Conservation (phyloP, 2,888 invertebrate genomes). For the Megamerina dolium region DNA sequence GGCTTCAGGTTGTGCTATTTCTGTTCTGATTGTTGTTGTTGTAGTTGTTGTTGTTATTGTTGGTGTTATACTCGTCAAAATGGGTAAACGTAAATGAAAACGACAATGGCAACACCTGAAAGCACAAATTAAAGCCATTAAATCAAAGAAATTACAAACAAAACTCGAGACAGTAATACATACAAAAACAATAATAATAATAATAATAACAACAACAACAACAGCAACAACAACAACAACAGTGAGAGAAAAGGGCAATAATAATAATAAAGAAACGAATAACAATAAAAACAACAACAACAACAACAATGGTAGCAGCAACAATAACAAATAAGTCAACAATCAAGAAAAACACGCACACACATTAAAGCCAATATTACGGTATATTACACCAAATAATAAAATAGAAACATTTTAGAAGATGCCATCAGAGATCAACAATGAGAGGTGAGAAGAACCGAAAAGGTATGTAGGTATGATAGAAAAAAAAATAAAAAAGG, state of each 20-base stretch:
- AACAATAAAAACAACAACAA: not conserved
- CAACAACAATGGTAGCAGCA: conserved; percentile 18
- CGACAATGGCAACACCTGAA: conserved; percentile 27
- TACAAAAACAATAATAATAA: conserved; percentile 22
- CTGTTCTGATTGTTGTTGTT: too few relatives aligned
- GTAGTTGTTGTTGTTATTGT: too few relatives aligned
- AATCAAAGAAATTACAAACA: conserved; percentile 33
- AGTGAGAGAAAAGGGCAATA: conserved; percentile 16
- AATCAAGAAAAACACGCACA: conserved; percentile 33
- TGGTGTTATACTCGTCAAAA: too few relatives aligned
- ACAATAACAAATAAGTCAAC: conserved; percentile 41
- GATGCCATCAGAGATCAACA: too few relatives aligned
- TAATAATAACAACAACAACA: conserved; percentile 11
- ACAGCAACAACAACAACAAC: conserved; percentile 32
- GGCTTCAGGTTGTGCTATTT: too few relatives aligned
- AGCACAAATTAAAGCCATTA: conserved; percentile 43
- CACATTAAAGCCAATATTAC: conserved; percentile 18
- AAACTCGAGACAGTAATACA: not conserved
- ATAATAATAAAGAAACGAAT: not conserved
- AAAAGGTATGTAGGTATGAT: too few relatives aligned
- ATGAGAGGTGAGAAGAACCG: too few relatives aligned
- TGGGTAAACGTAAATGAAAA: too few relatives aligned
- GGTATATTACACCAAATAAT: too few relatives aligned
- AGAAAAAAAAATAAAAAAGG: too few relatives aligned
- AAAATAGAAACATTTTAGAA: too few relatives aligned